Conservation (phyloP, 2,113 vertebrate genomes). For the Limanda limanda region DNA sequence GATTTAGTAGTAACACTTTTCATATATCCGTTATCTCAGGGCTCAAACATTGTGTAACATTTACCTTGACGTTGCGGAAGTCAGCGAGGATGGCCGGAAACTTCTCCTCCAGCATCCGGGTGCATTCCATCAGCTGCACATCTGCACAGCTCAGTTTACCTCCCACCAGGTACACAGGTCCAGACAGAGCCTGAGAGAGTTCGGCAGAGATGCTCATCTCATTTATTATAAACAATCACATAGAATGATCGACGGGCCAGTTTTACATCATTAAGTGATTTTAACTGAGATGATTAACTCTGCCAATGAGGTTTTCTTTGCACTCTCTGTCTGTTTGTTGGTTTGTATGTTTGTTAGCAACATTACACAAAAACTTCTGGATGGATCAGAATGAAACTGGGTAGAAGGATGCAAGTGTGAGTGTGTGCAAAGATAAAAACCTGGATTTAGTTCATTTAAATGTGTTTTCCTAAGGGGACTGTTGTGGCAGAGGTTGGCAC, state of each 20-base stretch:
- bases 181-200: conserved; percentile 81
- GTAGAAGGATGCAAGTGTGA: no score
- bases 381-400: no score
- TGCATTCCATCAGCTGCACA: conserved; percentile 87
- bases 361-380: no score
- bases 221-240: neutral
- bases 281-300: no score
- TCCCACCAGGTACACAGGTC: conserved; percentile 87
- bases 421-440: no score
- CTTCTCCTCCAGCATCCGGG: conserved; percentile 89
- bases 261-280: no score
- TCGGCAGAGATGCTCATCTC: neutral
- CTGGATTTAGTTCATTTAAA: no score
- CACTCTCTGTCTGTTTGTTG: no score
- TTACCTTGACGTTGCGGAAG: conserved; percentile 89
- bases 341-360: no score
- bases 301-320: no score
- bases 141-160: conserved; percentile 88
- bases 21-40: neutral
- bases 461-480: no score
- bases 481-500: no score
- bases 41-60: neutral
- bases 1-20: neutral
- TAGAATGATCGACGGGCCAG: neutral
- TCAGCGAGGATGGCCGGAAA: conserved; percentile 78